phyloP scores from a whole-genome alignment of 2,113 vertebrate species.

The Xiphorhynchus elegans region DNA sequence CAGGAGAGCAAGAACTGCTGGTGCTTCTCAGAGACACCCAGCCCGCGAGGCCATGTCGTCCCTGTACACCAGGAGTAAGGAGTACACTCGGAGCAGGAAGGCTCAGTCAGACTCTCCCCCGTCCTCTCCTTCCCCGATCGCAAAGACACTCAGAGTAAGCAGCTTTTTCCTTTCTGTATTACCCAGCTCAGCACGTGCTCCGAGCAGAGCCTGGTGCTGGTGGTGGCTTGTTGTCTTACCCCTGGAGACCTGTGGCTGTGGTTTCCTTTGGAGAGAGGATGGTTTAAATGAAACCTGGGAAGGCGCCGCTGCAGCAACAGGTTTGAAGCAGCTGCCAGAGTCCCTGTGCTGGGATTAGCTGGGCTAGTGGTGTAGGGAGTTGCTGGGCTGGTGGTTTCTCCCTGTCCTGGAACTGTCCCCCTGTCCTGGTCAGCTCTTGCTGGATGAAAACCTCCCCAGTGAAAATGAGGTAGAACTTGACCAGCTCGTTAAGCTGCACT shows the following conservation, averaged over 20 bases:
- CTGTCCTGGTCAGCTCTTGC: background rate
- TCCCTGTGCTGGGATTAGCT: background rate
- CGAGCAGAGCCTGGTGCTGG: background rate
- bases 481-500: background rate
- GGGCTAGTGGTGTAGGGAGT: background rate
- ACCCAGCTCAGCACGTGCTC: background rate
- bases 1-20: conserved; percentile 30
- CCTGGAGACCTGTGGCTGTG: background rate
- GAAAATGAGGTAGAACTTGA: conserved; percentile 36
- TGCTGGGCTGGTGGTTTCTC: background rate
- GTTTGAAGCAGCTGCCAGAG: background rate
- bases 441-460: background rate
- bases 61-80: conserved; percentile 89
- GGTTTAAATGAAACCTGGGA: background rate
- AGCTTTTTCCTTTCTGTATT: conserved; percentile 69
- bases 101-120: conserved; percentile 91
- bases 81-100: conserved; percentile 89
- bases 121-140: conserved; percentile 88
- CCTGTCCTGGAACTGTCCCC: background rate
- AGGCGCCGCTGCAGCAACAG: conserved; percentile 2
- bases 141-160: conserved; percentile 96
- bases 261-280: background rate
- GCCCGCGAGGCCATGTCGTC: conserved; percentile 85
- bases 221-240: background rate
- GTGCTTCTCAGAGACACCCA: background rate